Evolutionary conservation across 2,888 invertebrate species (phyloP).

Genomic region (Cheilosia variabilis): DNA sequence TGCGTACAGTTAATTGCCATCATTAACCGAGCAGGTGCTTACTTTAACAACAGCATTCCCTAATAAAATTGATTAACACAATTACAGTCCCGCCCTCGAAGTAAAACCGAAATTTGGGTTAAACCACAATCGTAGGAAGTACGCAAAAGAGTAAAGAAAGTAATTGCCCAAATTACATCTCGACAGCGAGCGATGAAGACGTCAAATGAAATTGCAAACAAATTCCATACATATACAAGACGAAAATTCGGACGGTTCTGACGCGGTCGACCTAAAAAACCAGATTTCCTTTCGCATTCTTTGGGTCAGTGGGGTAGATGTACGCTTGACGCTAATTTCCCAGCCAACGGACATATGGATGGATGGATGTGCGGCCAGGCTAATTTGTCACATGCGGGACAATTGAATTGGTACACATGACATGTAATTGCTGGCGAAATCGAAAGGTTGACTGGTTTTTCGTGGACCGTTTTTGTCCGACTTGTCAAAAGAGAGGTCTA

Average conservation of each 20-base stretch:
- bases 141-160: neutral
- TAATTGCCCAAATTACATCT: constrained; percentile 47
- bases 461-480: constrained; percentile 13
- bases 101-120: constrained; percentile 43
- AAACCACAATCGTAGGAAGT: constrained; percentile 28
- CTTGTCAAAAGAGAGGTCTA: constrained; percentile 29
- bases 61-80: constrained; percentile 29
- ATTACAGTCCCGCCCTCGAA: constrained; percentile 3
- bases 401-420: constrained; percentile 35
- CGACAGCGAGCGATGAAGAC: constrained; percentile 46
- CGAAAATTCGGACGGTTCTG: constrained; percentile 2
- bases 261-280: constrained; percentile 34
- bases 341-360: constrained; percentile 6
- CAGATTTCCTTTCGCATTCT: constrained; percentile 38
- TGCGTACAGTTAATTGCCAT: constrained; percentile 8
- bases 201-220: constrained; percentile 41
- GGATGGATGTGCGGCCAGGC: constrained; percentile 10
- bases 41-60: constrained; percentile 6
- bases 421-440: constrained; percentile 58
- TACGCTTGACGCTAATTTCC: neutral
- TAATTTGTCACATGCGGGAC: constrained; percentile 31
- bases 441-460: constrained; percentile 60
- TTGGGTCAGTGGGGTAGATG: constrained; percentile 34
- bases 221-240: neutral
- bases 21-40: constrained; percentile 15